Conservation (phyloP, 2,888 invertebrate genomes). For the Drosophila planitibia region DNA sequence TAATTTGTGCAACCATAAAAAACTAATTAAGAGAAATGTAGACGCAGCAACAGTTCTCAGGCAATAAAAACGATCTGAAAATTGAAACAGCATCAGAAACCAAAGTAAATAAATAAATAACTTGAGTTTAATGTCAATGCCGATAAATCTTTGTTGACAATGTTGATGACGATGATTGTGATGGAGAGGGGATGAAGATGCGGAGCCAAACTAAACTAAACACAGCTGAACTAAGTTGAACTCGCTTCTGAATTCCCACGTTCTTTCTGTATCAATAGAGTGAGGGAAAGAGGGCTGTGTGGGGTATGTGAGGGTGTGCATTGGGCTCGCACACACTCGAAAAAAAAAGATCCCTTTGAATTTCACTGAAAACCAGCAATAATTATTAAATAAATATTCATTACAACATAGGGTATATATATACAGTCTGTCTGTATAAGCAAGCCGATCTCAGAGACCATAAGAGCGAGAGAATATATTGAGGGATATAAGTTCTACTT, state of each 20-base stretch:
- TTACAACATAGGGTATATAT: background rate
- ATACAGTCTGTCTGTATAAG: background rate
- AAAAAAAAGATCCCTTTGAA: background rate
- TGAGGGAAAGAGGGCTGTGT: background rate
- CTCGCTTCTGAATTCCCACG: constrained; percentile 46
- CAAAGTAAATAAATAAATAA: constrained; percentile 32
- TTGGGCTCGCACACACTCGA: constrained; percentile 12
- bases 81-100: background rate
- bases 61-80: background rate
- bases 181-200: background rate
- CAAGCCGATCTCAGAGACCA: background rate
- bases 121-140: constrained; percentile 60
- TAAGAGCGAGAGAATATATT: background rate
- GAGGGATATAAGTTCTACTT: background rate
- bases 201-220: constrained; percentile 6
- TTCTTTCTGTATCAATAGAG: constrained; percentile 13
- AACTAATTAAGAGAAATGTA: constrained; percentile 16
- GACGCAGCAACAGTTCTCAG: constrained; percentile 13
- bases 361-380: background rate
- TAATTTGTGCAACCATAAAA: constrained; percentile 22
- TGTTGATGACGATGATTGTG: constrained; percentile 7
- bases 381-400: background rate
- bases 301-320: constrained; percentile 8
- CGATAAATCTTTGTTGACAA: constrained; percentile 58
- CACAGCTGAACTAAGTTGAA: constrained; percentile 35